Evolutionary conservation across 2,113 vertebrate genomes (phyloP), one percentile per base, ranked within the genome.

Genomic region (Phoenicopterus ruber): DNA sequence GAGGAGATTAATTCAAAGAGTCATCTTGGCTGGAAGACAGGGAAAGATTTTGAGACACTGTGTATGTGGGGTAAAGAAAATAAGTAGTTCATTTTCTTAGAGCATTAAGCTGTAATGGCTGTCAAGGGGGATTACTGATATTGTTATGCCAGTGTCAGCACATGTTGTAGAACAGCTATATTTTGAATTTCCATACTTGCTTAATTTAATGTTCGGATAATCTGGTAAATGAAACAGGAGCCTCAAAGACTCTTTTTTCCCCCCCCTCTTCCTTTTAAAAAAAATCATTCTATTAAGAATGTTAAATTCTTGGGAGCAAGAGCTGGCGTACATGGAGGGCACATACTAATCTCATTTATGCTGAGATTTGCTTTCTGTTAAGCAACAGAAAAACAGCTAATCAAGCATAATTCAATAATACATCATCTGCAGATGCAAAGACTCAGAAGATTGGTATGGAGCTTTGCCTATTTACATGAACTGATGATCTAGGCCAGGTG

Each of bases 341-440:
- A 94, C 93, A 96, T 66, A 82, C 96, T 96, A 97, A 96, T 95
- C 94, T 82, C 95, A 95, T 97, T 97, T 97, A 90, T 95, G 94
- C 91, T 95, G 96, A 97, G 96, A 97, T 96, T 97, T 95, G 94
- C 96, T 95, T 95, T 97, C 95, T 93, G 97, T 97, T 97, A 97
- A 96, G 95, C 91, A 97, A 97, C 81, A 93, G 94, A 95, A 90
- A 97, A 96, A 94, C 91, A 96, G 94, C 94, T 95, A 97, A 94
- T 97, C 97, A 94, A 97, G 95, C 95, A 93, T 97, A 97, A 97
- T 95, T 97, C 91, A 96, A 96, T 97, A 95, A 97, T 91, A 95
- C 86, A 95, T 97, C 97, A 96, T 97, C 86, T 94, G 93, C 94
- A 96, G 81, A 94, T 94, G 95, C 81, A 87, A 87, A 94, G 89